Percentiles rank a stretch among this genome's conserved stretches.
Evolutionary conservation across 2,797 vertebrate genomes (phyloP).

Genomic region (Chloroceryle amazona): DNA sequence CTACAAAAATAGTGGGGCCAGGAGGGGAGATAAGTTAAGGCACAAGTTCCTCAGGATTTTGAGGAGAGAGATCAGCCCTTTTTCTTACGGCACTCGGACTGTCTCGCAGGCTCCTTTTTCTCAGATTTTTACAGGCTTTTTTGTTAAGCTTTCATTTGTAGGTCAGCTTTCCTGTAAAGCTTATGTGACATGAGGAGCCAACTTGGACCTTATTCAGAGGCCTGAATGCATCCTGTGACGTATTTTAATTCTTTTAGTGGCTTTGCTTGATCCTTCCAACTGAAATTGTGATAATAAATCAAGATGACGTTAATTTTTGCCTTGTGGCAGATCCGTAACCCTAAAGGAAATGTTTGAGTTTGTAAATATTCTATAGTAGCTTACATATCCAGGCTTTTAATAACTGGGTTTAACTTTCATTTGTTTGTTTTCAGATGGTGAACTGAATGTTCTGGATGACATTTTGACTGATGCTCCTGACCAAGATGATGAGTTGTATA

Average conservation of each 20-base stretch:
- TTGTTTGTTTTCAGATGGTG: constrained; percentile 86
- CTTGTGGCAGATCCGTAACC: neutral
- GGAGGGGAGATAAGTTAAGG: neutral
- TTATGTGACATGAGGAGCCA: neutral
- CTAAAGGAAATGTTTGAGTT: neutral
- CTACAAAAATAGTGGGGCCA: neutral
- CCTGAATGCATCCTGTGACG: neutral
- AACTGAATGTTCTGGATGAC: constrained; percentile 96
- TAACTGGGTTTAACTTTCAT: neutral
- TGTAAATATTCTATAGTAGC: neutral
- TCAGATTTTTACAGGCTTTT: neutral
- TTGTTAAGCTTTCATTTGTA: constrained; percentile 6
- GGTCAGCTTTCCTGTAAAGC: neutral
- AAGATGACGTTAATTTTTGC: neutral
- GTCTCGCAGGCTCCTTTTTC: neutral
- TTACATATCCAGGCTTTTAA: neutral
- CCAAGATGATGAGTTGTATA: constrained; percentile 97
- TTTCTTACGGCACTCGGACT: neutral
- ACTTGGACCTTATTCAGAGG: neutral
- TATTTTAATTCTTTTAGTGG: neutral
- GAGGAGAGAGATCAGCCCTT: neutral
- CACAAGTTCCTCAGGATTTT: neutral
- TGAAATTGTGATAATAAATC: neutral
- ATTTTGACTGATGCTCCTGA: constrained; percentile 97
- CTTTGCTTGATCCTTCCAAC: neutral